A percentile compares a stretch with the other conserved stretches of the same genome.
phyloP scores from a whole-genome alignment of 2,888 invertebrate species.

The Eupithecia dodoneata region DNA sequence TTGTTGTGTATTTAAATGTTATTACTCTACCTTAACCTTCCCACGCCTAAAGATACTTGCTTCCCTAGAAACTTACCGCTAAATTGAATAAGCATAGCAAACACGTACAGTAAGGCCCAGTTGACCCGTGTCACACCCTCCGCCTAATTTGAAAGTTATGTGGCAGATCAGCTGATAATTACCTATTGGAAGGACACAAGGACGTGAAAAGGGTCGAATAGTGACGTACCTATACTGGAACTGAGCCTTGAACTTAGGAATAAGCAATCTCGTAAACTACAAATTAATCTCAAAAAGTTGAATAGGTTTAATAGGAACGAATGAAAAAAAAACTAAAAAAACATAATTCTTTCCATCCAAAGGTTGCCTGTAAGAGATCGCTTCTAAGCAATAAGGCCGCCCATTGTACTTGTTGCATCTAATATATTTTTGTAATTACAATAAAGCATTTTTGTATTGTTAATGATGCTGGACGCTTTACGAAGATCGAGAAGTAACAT shows the following conservation, averaged over 20 bases:
- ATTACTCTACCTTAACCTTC: neutral
- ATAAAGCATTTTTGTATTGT: too few species aligned
- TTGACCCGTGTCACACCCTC: slow-evolving; percentile 33
- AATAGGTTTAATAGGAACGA: neutral
- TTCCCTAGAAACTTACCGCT: slow-evolving; percentile 28
- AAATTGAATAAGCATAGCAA: slow-evolving; percentile 33
- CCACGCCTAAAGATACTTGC: slow-evolving; percentile 10
- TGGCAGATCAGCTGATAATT: slow-evolving; percentile 37
- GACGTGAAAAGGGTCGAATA: slow-evolving; percentile 28
- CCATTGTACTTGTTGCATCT: too few species aligned
- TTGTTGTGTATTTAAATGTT: neutral
- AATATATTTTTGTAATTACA: too few species aligned
- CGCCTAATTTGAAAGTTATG: slow-evolving; percentile 38
- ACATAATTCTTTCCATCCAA: too few species aligned
- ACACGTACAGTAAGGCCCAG: slow-evolving; percentile 27
- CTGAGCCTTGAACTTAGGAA: neutral
- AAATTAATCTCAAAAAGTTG: neutral
- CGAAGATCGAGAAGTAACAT: neutral
- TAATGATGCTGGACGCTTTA: too few species aligned
- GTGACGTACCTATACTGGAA: neutral
- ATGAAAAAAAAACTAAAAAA: too few species aligned
- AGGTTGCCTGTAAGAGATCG: too few species aligned
- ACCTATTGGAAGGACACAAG: slow-evolving; percentile 25
- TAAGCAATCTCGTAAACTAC: neutral
- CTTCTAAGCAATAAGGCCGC: too few species aligned